Conservation (phyloP, 2,888 invertebrate genomes). For the Hemaris fuciformis region DNA sequence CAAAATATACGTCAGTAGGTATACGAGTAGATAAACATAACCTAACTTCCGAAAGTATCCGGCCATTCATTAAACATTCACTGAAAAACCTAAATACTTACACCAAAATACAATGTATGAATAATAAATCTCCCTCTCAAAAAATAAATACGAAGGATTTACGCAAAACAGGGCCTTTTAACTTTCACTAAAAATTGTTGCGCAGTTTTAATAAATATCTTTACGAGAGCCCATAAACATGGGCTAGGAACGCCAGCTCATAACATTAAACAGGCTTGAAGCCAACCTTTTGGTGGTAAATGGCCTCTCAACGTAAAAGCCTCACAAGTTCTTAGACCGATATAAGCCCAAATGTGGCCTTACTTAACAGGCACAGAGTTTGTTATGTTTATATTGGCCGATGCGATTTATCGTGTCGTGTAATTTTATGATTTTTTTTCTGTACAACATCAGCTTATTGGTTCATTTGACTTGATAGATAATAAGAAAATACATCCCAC, state of each 20-base stretch:
- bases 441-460: neutral
- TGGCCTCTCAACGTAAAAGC: slow-evolving; percentile 36
- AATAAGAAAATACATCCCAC: too few relatives aligned
- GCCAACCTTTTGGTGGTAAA: slow-evolving; percentile 23
- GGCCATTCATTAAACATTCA: neutral
- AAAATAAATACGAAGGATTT: neutral
- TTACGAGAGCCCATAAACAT: slow-evolving; percentile 1
- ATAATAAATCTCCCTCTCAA: neutral
- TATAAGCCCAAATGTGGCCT: slow-evolving; percentile 29
- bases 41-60: too few relatives aligned
- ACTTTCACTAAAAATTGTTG: neutral
- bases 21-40: too few relatives aligned
- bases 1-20: too few relatives aligned
- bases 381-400: neutral
- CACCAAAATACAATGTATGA: neutral
- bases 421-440: neutral
- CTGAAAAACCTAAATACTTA: neutral
- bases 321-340: slow-evolving; percentile 24
- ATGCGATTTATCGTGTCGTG: neutral
- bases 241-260: neutral
- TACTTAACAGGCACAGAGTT: slow-evolving; percentile 17
- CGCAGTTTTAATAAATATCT: slow-evolving; percentile 1
- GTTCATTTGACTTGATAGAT: too few relatives aligned
- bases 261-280: slow-evolving; percentile 13
- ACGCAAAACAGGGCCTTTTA: neutral